A percentile compares a stretch with the other conserved stretches of the same genome.
These are phyloP conservation scores for Phalangium opilio DNA, from an alignment of 2,888 invertebrate species.

Conservation along the genomic window DNA sequence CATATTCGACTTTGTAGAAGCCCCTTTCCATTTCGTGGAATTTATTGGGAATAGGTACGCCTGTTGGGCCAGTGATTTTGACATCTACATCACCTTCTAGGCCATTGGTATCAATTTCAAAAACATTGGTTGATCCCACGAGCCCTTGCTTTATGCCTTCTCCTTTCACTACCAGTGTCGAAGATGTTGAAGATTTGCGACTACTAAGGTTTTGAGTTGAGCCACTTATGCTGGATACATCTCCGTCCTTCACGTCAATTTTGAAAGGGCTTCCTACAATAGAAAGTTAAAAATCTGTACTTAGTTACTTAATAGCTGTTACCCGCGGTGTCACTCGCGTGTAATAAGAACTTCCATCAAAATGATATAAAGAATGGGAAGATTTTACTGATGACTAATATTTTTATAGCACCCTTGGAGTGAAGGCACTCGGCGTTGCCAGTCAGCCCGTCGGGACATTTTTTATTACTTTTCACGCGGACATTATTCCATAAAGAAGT, in stretches of 20 bases:
- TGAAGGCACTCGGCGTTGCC: too few relatives aligned
- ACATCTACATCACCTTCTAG: constrained; percentile 34
- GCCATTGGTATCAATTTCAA: constrained; percentile 31
- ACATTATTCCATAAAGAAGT: too few relatives aligned
- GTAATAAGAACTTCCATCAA: too few relatives aligned
- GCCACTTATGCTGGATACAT: not conserved
- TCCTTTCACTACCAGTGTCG: constrained; percentile 22
- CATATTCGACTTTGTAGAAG: constrained; percentile 51
- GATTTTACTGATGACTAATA: too few relatives aligned
- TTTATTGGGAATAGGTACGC: constrained; percentile 35
- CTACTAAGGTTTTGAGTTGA: constrained; percentile 2
- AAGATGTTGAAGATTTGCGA: not conserved
- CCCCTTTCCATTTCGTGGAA: constrained; percentile 30
- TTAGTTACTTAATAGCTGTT: too few relatives aligned
- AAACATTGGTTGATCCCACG: constrained; percentile 39
- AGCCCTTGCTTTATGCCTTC: constrained; percentile 52
- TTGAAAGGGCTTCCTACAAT: constrained; percentile 68
- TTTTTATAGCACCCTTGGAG: too few relatives aligned
- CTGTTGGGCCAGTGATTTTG: constrained; percentile 35
- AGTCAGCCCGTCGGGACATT: too few relatives aligned
- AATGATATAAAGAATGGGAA: too few relatives aligned
- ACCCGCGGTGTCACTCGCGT: too few relatives aligned
- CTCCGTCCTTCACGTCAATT: constrained; percentile 37
- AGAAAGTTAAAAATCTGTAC: not conserved
- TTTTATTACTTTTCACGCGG: too few relatives aligned